phyloP scores from a whole-genome alignment of 2,797 vertebrate species.

The Periophthalmus magnuspinnatus region DNA sequence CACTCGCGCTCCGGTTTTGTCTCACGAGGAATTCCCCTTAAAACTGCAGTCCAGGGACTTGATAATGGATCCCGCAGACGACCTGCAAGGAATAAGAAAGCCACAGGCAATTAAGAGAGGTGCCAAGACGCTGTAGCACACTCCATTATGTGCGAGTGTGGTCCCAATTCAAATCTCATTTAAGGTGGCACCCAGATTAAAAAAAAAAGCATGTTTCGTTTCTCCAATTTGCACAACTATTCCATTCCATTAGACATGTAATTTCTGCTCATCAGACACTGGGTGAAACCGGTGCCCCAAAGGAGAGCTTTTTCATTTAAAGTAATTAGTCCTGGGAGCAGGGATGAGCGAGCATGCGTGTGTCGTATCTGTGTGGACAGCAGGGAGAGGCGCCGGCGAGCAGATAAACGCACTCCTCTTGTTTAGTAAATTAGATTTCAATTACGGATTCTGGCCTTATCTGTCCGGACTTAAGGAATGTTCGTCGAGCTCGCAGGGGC shows the following conservation, averaged over 20 bases:
- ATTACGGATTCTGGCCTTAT: constrained; percentile 24
- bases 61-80: constrained; percentile 51
- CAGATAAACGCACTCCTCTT: constrained; percentile 18
- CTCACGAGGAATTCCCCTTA: constrained; percentile 24
- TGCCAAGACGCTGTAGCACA: constrained; percentile 52
- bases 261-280: constrained; percentile 87
- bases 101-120: constrained; percentile 56
- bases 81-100: constrained; percentile 59
- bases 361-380: constrained; percentile 24
- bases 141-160: constrained; percentile 63
- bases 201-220: constrained; percentile 68
- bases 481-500: constrained; percentile 1
- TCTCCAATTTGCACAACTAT: constrained; percentile 73
- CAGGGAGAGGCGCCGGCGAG: constrained; percentile 6
- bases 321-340: constrained; percentile 81
- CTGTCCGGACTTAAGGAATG: constrained; percentile 11
- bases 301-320: constrained; percentile 75
- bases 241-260: constrained; percentile 85
- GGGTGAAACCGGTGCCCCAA: constrained; percentile 76
- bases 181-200: constrained; percentile 51
- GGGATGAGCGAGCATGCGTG: constrained; percentile 50
- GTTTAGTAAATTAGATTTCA: constrained; percentile 25
- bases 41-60: constrained; percentile 48
- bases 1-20: constrained; percentile 12
- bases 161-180: constrained; percentile 77